Base-by-base conservation (phyloP, 92 coral and sea anemone genomes). In the Pocillopora grandis region DNA sequence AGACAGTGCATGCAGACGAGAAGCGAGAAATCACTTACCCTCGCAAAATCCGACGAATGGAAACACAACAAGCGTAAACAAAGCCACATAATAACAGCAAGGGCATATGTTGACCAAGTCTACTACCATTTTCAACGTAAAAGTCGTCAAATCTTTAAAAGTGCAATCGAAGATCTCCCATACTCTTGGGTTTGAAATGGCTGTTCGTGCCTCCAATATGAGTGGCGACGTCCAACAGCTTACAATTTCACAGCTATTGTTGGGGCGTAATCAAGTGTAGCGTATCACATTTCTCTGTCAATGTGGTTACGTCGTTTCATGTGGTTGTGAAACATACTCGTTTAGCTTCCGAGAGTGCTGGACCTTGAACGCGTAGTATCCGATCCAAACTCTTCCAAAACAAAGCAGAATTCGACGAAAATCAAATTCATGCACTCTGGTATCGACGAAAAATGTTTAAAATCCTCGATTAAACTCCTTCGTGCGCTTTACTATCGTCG, bases 11-110 rank as follows among this genome's bases (percentile, higher is more conserved):
- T 71, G 48, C 36, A 56, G 61, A 36, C 15, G 37, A 58, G 58
- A 80, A 71, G 58, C 74, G 65, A 58, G 59, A 15, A 58, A 13
- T 76, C 56, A 66, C 84, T 61, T 81, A 81, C 85, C 85, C 60
- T 71, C 59, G 70, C 77, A 71, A 71, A 71, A 81, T 36, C 58
- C 77, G 61, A 81, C 72, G 71, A 81, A 71, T 71, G 85, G 85
- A 71, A 21, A 58, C 27, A 78, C 63, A 13, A 13, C 35, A 55
- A 81, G 31, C 3, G 77, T 81, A 81, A 81, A 81, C 71, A 81
- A 36, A 7, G 27, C 18, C 56, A 36, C 20, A 60, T 49, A n/a
- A 71, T 42, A 42, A 35, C 69, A 81, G 60, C 58, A 23, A 19
- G 35, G 58, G 59, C 70, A 81, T 66, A 72, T 71, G 12, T 33